Conservation (phyloP, 2,888 invertebrate species). For the Agrypnus murinus region DNA sequence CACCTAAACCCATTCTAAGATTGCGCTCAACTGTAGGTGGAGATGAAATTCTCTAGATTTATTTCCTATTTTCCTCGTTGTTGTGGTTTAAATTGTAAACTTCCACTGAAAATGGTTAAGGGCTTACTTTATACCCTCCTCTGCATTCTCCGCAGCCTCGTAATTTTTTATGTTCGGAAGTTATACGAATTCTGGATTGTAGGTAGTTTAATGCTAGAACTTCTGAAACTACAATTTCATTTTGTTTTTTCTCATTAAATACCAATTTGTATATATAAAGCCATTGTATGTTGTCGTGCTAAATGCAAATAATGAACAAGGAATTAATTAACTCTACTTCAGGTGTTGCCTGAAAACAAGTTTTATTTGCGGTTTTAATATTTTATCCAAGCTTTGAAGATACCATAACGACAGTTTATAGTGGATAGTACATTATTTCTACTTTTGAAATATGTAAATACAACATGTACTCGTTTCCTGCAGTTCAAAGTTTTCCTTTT, state of each 20-base stretch:
- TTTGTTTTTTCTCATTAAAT: background rate
- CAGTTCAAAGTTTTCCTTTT: no score
- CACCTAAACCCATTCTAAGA: slow-evolving; percentile 2
- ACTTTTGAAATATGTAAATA: no score
- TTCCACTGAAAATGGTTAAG: slow-evolving; percentile 5
- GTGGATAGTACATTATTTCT: no score
- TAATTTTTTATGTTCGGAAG: slow-evolving; percentile 3
- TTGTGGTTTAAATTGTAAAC: slow-evolving; percentile 22
- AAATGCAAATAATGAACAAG: no score
- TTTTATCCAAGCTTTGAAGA: no score
- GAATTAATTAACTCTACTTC: no score
- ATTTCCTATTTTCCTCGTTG: slow-evolving; percentile 19
- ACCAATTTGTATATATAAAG: no score
- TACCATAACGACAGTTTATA: no score
- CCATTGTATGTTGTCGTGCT: no score
- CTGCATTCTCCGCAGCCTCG: slow-evolving; percentile 3
- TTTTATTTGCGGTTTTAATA: no score
- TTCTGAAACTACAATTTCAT: background rate
- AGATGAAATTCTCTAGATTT: slow-evolving; percentile 12
- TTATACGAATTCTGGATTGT: slow-evolving; percentile 4
- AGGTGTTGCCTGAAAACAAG: no score
- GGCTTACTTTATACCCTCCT: slow-evolving; percentile 6
- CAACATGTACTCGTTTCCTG: no score
- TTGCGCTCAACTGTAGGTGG: background rate
- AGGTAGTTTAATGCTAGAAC: background rate